A percentile compares a stretch with the other conserved stretches of the same genome.
These are phyloP conservation scores for Myodes glareolus DNA, from an alignment of 2,113 vertebrate genomes.

Conservation along the genomic window DNA sequence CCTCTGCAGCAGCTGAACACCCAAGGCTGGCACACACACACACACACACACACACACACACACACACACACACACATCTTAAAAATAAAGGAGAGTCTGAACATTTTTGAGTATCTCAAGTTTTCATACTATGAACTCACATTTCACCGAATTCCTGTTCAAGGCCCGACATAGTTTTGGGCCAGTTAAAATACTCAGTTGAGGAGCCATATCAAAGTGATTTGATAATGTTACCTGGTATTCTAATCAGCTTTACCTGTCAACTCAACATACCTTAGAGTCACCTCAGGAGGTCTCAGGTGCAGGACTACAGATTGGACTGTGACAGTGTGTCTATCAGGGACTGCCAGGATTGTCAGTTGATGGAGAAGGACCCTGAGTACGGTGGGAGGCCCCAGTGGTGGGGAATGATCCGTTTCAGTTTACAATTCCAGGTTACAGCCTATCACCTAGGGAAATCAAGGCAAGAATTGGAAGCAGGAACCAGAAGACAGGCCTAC, in stretches of 20 bases:
- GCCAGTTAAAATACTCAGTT: neutral
- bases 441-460: neutral
- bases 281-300: neutral
- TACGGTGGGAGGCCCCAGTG: neutral
- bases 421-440: neutral
- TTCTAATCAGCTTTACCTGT: neutral
- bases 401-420: neutral
- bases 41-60: neutral
- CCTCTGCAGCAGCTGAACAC: neutral
- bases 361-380: neutral
- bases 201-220: neutral
- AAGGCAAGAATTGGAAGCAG: neutral
- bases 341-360: neutral
- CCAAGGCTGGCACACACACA: neutral
- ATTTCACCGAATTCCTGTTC: neutral
- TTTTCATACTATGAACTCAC: neutral
- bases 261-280: neutral
- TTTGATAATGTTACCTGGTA: neutral
- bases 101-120: neutral
- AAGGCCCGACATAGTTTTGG: neutral
- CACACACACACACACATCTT: neutral
- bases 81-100: neutral
- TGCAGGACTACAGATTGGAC: neutral
- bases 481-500: neutral
- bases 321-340: neutral